These are phyloP conservation scores for Panthera tigris DNA, from an alignment of 2,113 vertebrate genomes.

Conservation along the genomic window DNA sequence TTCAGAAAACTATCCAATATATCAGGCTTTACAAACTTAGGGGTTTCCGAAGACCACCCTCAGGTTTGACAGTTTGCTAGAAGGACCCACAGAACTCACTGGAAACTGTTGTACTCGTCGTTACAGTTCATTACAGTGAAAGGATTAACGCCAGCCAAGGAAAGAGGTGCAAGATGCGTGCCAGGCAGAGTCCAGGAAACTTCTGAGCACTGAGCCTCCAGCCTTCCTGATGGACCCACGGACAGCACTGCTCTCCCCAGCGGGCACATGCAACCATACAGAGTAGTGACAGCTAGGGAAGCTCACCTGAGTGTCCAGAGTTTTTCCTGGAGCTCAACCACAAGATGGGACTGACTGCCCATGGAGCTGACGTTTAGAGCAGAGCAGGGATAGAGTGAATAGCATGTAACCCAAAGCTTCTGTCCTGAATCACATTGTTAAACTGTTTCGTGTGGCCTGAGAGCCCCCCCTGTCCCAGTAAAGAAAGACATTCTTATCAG, in stretches of 20 bases:
- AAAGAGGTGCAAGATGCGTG: background rate
- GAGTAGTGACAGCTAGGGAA: background rate
- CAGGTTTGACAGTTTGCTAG: background rate
- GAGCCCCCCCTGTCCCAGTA: too few species aligned
- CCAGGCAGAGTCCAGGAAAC: background rate
- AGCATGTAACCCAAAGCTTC: background rate
- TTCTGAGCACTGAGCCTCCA: background rate
- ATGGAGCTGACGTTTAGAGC: background rate
- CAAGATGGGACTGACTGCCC: background rate
- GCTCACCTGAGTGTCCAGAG: background rate
- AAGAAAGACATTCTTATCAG: background rate
- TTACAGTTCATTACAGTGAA: background rate
- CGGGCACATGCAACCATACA: rapidly evolving
- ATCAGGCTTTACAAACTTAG: background rate
- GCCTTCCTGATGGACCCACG: background rate
- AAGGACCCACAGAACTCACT: background rate
- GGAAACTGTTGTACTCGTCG: background rate
- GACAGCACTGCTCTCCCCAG: background rate
- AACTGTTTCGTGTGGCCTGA: background rate
- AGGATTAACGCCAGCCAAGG: background rate
- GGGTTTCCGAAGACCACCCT: background rate
- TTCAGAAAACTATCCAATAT: background rate
- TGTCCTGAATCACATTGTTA: background rate
- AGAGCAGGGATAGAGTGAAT: background rate
- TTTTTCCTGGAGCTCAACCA: background rate